These are phyloP conservation scores for Drosophila biarmipes DNA, from an alignment of 1,140 invertebrate species.

Conservation along the genomic window DNA sequence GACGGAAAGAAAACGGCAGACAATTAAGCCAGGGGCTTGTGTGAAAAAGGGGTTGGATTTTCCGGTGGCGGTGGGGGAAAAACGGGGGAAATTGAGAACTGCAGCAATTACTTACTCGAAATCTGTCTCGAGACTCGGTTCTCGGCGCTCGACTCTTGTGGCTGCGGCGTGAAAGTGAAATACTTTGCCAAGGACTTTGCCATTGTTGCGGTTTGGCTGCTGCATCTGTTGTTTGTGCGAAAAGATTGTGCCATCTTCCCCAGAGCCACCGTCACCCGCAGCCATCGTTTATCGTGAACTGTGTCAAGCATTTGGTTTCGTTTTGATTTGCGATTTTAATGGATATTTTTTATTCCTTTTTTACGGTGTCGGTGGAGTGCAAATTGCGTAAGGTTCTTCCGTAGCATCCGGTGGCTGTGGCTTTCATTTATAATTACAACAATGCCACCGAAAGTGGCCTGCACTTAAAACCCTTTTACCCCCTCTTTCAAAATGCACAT, in stretches of 20 bases:
- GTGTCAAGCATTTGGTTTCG: slow-evolving; percentile 67
- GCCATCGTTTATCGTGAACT: slow-evolving; percentile 29
- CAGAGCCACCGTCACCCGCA: no score
- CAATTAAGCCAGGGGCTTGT: slow-evolving; percentile 59
- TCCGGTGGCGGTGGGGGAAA: slow-evolving; percentile 2
- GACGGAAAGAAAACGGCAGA: slow-evolving; percentile 72
- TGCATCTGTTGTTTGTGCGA: slow-evolving; percentile 51
- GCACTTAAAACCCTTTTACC: slow-evolving; percentile 36
- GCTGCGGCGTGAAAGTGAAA: slow-evolving; percentile 77
- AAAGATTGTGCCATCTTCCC: slow-evolving; percentile 48
- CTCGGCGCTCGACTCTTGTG: slow-evolving; percentile 66
- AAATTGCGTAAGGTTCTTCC: slow-evolving; percentile 25
- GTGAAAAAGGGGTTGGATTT: background rate
- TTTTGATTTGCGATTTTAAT: slow-evolving; percentile 58
- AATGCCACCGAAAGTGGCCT: slow-evolving; percentile 34
- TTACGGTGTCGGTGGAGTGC: slow-evolving; percentile 13
- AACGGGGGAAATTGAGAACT: slow-evolving; percentile 58
- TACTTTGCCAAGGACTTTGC: slow-evolving; percentile 74
- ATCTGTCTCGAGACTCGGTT: slow-evolving; percentile 50
- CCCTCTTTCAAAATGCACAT: slow-evolving; percentile 12
- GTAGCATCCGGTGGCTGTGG: slow-evolving; percentile 9
- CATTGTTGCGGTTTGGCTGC: slow-evolving; percentile 72
- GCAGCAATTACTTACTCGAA: slow-evolving; percentile 79
- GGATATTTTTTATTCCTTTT: slow-evolving; percentile 14
- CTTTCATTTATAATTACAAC: slow-evolving; percentile 44